Evolutionary conservation across 2,797 vertebrate species (phyloP).

Genomic region (Xenentodon cancila): DNA sequence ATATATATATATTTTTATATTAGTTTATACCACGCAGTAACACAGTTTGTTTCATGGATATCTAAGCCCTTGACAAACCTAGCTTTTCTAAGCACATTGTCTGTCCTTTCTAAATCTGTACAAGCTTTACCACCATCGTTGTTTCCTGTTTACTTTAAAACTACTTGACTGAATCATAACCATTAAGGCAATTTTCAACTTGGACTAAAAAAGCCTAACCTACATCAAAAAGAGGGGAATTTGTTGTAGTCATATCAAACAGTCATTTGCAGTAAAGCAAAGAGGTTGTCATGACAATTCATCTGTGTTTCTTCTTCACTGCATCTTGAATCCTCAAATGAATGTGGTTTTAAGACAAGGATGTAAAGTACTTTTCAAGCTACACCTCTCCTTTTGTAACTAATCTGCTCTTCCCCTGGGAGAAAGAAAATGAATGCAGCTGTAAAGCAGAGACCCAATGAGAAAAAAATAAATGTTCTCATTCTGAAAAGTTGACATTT

Average conservation of each 20-base stretch:
- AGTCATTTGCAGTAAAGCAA: conserved; percentile 63
- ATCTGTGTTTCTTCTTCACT: conserved; percentile 58
- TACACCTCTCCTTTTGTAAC: conserved; percentile 60
- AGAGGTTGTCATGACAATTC: conserved; percentile 67
- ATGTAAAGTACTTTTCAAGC: conserved; percentile 69
- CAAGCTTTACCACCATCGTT: background rate
- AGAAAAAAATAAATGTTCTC: conserved; percentile 79
- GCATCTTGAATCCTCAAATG: conserved; percentile 49
- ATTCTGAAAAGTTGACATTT: conserved; percentile 73
- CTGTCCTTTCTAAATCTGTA: conserved; percentile 14
- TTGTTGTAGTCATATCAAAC: conserved; percentile 37
- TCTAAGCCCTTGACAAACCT: conserved; percentile 13
- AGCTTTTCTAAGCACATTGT: conserved; percentile 12
- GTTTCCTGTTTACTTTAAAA: conserved; percentile 22
- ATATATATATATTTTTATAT: conserved; percentile 28
- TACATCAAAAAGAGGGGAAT: conserved; percentile 19
- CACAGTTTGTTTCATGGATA: conserved; percentile 6
- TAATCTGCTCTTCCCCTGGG: conserved; percentile 63
- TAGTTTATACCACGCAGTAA: conserved; percentile 32
- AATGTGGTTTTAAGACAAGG: conserved; percentile 52
- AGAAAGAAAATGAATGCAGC: conserved; percentile 68
- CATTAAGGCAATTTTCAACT: conserved; percentile 15
- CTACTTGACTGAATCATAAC: conserved; percentile 17
- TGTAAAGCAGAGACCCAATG: conserved; percentile 64
- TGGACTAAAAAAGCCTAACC: conserved; percentile 28